Evolutionary conservation across 2,113 vertebrate genomes (phyloP).

Genomic region (Paracanthobrama guichenoti): DNA sequence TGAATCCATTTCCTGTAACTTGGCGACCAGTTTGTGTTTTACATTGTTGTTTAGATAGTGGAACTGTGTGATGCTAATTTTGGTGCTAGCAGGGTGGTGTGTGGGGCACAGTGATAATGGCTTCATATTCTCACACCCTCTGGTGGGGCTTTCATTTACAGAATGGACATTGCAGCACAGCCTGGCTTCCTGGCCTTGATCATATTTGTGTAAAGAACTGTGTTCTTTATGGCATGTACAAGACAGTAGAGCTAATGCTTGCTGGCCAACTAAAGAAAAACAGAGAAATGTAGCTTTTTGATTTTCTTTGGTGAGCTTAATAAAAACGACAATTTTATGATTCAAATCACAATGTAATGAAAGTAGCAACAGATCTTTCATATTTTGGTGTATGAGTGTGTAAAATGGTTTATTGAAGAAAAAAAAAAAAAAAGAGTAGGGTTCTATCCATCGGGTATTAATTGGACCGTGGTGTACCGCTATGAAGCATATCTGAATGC

Average conservation of each 20-base stretch:
- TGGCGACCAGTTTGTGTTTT: slow-evolving; percentile 1
- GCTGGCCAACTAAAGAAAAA: neutral
- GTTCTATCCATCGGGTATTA: too few species aligned
- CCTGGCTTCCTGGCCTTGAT: neutral
- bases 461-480: too few species aligned
- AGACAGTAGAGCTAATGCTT: neutral
- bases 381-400: too few species aligned
- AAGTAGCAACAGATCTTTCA: too few species aligned
- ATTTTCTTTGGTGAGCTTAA: neutral
- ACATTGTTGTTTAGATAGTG: neutral
- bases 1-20: neutral
- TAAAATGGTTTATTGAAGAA: too few species aligned
- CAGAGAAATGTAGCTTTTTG: neutral
- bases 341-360: too few species aligned
- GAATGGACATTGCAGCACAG: neutral
- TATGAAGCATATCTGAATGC: too few species aligned
- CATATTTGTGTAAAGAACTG: neutral
- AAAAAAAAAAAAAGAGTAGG: too few species aligned
- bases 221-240: neutral
- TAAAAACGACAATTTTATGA: too few species aligned
- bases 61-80: slow-evolving; percentile 44
- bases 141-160: slow-evolving; percentile 5
- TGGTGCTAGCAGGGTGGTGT: slow-evolving; percentile 35
- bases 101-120: slow-evolving; percentile 37
- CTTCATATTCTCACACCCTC: slow-evolving; percentile 30